phyloP scores from a whole-genome alignment of 53 echinoderm and acorn worm genomes.

The Paracentrotus lividus region DNA sequence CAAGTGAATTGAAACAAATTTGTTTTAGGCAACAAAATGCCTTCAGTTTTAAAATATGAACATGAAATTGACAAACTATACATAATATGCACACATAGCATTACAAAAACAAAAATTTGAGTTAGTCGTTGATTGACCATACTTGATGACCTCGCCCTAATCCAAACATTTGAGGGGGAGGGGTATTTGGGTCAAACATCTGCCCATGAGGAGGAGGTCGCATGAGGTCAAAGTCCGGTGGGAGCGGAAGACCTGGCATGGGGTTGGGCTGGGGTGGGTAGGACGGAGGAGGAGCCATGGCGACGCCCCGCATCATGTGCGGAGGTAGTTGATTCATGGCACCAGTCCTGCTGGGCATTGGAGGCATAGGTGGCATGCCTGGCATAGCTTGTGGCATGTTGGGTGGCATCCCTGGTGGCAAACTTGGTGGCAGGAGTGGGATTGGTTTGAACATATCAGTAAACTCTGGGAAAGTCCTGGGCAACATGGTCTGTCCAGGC shows the following conservation, averaged over 20 bases:
- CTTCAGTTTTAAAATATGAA: neutral
- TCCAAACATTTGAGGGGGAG: conserved; percentile 46
- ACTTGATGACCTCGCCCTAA: conserved; percentile 55
- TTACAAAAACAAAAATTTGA: neutral
- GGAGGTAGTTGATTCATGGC: conserved; percentile 4
- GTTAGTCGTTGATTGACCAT: conserved; percentile 65
- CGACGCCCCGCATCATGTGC: neutral
- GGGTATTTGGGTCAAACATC: conserved; percentile 37
- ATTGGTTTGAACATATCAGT: conserved; percentile 41
- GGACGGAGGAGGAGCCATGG: conserved; percentile 37
- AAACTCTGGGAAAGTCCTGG: conserved; percentile 6
- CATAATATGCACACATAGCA: neutral
- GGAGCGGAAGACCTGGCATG: conserved; percentile 27
- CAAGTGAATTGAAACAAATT: neutral
- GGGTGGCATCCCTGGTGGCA: neutral
- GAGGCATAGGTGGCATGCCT: conserved; percentile 23
- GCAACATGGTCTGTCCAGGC: neutral
- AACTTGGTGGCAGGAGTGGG: conserved; percentile 48
- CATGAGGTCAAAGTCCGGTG: conserved; percentile 33
- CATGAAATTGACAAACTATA: neutral
- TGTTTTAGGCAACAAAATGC: neutral
- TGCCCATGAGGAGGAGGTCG: neutral
- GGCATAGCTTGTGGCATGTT: neutral
- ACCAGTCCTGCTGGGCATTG: conserved; percentile 11
- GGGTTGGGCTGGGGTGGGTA: neutral